These are phyloP conservation scores for Gymnorhina tibicen DNA, from an alignment of 2,113 vertebrate genomes.

Conservation along the genomic window DNA sequence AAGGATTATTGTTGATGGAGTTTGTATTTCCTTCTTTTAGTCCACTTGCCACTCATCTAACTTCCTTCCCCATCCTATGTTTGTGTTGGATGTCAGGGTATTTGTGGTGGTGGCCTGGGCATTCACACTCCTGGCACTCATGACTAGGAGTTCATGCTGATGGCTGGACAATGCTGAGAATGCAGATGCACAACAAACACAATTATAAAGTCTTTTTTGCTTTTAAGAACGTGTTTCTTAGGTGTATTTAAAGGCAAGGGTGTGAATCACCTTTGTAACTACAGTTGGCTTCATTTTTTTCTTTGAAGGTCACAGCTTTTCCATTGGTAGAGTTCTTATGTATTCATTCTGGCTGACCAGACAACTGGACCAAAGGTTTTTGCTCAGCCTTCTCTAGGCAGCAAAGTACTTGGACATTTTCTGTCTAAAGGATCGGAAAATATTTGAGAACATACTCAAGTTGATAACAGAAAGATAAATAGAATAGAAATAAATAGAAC, in stretches of 20 bases:
- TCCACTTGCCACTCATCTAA: not conserved
- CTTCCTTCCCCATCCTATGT: not conserved
- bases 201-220: not conserved
- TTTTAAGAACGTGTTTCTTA: not conserved
- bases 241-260: not conserved
- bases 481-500: not conserved
- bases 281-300: not conserved
- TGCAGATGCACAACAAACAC: not conserved
- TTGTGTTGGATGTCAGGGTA: not conserved
- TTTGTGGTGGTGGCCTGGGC: not conserved
- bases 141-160: not conserved
- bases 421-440: not conserved
- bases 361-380: not conserved
- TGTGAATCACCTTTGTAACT: not conserved
- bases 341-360: not conserved
- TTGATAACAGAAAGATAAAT: not conserved
- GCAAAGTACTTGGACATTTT: not conserved
- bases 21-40: not conserved
- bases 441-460: not conserved
- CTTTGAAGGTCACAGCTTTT: not conserved
- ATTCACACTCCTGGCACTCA: not conserved
- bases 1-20: not conserved
- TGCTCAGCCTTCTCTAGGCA: not conserved
- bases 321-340: not conserved
- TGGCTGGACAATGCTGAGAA: not conserved